Base-by-base conservation (phyloP, 64 coral and sea anemone species). In the Stylophora pistillata region DNA sequence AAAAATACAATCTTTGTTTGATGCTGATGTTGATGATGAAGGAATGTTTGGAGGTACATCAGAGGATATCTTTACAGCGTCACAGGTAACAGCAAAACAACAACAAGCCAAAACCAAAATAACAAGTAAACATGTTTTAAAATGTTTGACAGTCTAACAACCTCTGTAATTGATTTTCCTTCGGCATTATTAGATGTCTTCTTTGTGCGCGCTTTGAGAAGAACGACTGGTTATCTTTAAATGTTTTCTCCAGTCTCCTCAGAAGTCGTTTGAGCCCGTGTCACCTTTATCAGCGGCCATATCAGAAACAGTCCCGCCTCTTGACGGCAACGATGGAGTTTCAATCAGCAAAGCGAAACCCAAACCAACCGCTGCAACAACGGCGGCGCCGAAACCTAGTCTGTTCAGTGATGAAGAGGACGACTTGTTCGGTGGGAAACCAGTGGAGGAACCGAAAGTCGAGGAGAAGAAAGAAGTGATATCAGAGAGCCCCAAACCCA, bases 331-430 rank as follows among this genome's bases (percentile, higher is more conserved):
- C 26, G 80, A 70, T 69, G 60, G 32, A 29, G 13, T 33, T 34
- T 1, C 27, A 86, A 37, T 1, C 59, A 93, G 78, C 77, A 58
- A 83, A 76, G n/a, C 71, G 80, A 93, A 79, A 21, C 57, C 30
- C 11, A 84, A 29, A 27, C 28, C 66, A 90, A 65, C 52, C 37
- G 86, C 85, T 87, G 58, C 88, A 41, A 28, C 79, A 55, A 12
- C 91, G 5, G 55, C 30, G 10, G 33, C 81, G 26, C 16, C 73
- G 3, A 92, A 92, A 59, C 41, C 90, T 15, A 90, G 87, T 68
- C 80, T 96, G n/a, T 96, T 96, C 56, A 96, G 88, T 52, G 95
- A 96, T 34, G 91, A 96, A n/a, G 95, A 96, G 58, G 91, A 93
- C 3, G 91, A 96, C 58, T 73, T 96, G 17, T 96, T 96, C 87